Base-by-base conservation (phyloP, 2,797 vertebrate genomes). In the Acanthis flammea region DNA sequence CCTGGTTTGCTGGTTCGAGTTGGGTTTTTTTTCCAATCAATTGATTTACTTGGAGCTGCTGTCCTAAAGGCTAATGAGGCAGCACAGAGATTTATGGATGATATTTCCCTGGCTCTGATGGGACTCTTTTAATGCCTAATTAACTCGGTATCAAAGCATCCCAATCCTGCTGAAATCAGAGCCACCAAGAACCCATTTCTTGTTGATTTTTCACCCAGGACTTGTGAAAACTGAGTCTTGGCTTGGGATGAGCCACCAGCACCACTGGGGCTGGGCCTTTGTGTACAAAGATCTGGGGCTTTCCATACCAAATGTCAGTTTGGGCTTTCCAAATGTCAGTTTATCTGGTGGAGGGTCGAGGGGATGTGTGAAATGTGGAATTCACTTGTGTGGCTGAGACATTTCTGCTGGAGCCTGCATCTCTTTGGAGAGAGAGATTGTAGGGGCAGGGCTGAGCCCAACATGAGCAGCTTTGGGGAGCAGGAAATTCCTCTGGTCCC, bases 11-110 rank as follows among this genome's bases (percentile, higher is more conserved):
- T 74, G 50, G 1, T 25, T 41, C 28, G 24, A 5, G 8, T 3
- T 28, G 13, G 3, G 15, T 16, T 24, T 27, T 10, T 27, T 41
- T 10, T 9, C 41, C n/a, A 67, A 88, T 93, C 18, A 72, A 67
- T 70, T 76, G 77, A 79, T 77, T 88, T 76, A 35, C 60, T 67
- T 5, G 14, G 67, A 60, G 27, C 67, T 95, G 82, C 57, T 79
- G 81, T 80, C 74, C 67, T 84, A 61, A 93, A 92, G 88, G 70
- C 88, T 63, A 75, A 92, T 76, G 90, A 86, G 58, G 84, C 68
- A 84, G 39, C 7, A 48, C 83, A 55, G 86, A 89, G 51, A 73
- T 67, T 60, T 92, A 92, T 79, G 74, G 80, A 70, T 95, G 71
- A 76, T 81, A 86, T 88, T 93, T 95, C 75, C 33, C 60, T 31